A percentile compares a stretch with the other conserved stretches of the same genome.
phyloP scores from a whole-genome alignment of 2,888 invertebrate genomes.

The Zygothrica quintamaculata region DNA sequence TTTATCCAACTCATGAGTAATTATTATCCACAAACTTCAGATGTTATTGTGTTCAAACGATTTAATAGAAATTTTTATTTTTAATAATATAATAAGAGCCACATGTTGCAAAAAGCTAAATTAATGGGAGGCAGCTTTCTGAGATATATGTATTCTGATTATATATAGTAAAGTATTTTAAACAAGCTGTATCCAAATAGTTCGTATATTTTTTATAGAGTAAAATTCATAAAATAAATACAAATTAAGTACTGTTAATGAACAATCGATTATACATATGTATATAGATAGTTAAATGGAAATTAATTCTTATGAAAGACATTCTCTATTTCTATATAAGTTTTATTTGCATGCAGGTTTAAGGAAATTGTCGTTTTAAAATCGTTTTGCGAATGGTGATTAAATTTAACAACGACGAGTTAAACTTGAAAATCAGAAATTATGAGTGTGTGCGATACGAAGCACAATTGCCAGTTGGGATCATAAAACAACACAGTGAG shows the following conservation, averaged over 20 bases:
- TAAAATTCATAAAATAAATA: too few relatives aligned
- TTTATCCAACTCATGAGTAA: not conserved
- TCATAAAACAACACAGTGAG: slow-evolving; percentile 64
- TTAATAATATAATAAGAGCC: slow-evolving; percentile 20
- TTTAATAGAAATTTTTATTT: slow-evolving; percentile 26
- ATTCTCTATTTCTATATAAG: not conserved
- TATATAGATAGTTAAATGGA: slow-evolving; percentile 1
- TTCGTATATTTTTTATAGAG: too few relatives aligned
- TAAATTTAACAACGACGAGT: slow-evolving; percentile 72
- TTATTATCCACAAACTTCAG: slow-evolving; percentile 2
- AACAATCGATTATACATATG: too few relatives aligned
- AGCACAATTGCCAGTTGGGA: slow-evolving; percentile 54
- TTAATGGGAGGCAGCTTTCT: too few relatives aligned
- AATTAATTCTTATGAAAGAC: not conserved
- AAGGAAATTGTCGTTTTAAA: slow-evolving; percentile 29
- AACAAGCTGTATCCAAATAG: too few relatives aligned
- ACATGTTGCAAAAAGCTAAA: not conserved
- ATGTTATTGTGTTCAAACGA: slow-evolving; percentile 12
- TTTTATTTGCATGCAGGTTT: not conserved
- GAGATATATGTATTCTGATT: too few relatives aligned
- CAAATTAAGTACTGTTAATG: too few relatives aligned
- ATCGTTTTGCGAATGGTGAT: slow-evolving; percentile 45
- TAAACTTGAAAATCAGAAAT: slow-evolving; percentile 70
- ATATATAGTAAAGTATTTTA: too few relatives aligned
- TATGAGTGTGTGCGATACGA: slow-evolving; percentile 48